A percentile compares a stretch with the other conserved stretches of the same genome.
phyloP scores from a whole-genome alignment of 2,797 vertebrate genomes.

The Sus cebifrons region DNA sequence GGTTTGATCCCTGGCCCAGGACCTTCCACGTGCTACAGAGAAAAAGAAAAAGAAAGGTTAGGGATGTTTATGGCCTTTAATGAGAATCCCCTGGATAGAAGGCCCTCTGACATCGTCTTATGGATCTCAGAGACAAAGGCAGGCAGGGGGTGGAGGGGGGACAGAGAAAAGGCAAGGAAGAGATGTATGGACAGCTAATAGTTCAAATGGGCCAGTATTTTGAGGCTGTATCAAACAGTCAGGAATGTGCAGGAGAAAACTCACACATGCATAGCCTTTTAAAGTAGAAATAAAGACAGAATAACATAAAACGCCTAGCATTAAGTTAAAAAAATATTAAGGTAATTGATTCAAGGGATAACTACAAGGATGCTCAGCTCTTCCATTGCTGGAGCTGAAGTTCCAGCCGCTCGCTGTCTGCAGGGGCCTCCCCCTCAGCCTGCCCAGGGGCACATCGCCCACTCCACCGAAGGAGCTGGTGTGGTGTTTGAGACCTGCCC shows the following conservation, averaged over 20 bases:
- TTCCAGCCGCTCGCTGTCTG: not conserved
- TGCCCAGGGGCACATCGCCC: not conserved
- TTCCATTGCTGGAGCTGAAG: not conserved
- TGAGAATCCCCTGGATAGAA: not conserved
- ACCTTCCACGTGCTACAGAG: too few relatives aligned
- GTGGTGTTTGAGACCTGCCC: not conserved
- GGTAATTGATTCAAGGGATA: not conserved
- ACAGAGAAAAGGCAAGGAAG: not conserved
- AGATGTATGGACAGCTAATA: not conserved
- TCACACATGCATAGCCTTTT: not conserved
- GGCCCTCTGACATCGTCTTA: not conserved
- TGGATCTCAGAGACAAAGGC: not conserved
- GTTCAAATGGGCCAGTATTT: not conserved
- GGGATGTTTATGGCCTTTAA: not conserved
- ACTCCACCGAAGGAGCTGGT: not conserved
- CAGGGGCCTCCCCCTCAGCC: not conserved
- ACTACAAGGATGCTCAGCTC: not conserved
- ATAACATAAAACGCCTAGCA: not conserved
- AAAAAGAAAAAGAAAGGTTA: too few relatives aligned
- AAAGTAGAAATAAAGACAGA: conserved; percentile 9
- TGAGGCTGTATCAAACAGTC: not conserved
- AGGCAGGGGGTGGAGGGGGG: not conserved
- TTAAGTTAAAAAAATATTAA: not conserved
- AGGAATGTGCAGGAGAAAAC: not conserved
- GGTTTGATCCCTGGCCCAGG: too few relatives aligned